phyloP scores from a whole-genome alignment of 2,888 invertebrate genomes.

The Dynastes grantii region DNA sequence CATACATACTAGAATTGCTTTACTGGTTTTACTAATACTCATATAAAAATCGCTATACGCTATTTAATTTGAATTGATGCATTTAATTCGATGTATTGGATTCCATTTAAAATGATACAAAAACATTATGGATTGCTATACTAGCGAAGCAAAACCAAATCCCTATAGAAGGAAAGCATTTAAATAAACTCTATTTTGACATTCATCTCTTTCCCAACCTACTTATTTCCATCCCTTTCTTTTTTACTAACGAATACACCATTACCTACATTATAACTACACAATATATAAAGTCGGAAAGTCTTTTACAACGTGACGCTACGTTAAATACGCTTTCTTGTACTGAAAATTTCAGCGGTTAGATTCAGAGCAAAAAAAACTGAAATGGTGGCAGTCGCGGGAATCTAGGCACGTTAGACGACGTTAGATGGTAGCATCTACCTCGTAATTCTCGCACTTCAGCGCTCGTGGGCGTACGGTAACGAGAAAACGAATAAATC shows the following conservation, averaged over 20 bases:
- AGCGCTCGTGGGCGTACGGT: neutral
- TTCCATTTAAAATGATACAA: neutral
- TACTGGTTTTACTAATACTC: neutral
- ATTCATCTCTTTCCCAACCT: neutral
- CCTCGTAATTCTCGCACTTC: slow-evolving; percentile 29
- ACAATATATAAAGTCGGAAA: neutral
- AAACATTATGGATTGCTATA: neutral
- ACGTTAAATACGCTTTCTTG: slow-evolving; percentile 24
- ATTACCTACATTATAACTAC: slow-evolving; percentile 4
- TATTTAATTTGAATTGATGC: slow-evolving; percentile 22
- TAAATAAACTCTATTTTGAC: neutral
- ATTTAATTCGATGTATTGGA: slow-evolving; percentile 19
- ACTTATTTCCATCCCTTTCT: slow-evolving; percentile 18
- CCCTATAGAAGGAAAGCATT: neutral
- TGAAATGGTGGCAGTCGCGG: neutral
- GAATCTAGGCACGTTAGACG: neutral
- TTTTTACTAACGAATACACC: neutral
- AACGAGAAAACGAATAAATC: slow-evolving; percentile 36
- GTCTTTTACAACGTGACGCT: slow-evolving; percentile 24
- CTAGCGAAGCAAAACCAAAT: neutral
- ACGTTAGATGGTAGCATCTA: neutral
- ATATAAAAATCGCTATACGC: neutral
- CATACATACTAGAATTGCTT: too few species aligned
- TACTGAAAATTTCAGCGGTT: slow-evolving; percentile 40
- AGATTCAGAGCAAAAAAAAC: neutral